Evolutionary conservation across 2,113 vertebrate genomes (phyloP).

Genomic region (Myanophis thanlyinensis): DNA sequence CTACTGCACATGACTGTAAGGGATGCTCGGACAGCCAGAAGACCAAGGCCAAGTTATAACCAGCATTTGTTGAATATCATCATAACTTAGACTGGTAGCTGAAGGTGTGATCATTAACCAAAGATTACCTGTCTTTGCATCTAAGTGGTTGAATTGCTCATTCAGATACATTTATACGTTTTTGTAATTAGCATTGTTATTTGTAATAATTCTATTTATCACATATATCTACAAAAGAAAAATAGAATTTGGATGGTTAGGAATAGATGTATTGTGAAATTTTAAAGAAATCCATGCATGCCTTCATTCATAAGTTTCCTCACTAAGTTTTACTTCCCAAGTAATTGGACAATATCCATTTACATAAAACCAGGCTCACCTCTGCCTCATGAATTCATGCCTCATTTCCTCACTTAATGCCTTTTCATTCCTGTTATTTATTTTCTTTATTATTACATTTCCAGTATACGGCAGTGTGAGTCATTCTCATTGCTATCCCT

Average conservation of each 20-base stretch:
- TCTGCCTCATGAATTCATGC: constrained; percentile 66
- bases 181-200: not conserved
- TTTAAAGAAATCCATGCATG: constrained; percentile 22
- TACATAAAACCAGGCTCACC: constrained; percentile 55
- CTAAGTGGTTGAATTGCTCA: not conserved
- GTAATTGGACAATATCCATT: constrained; percentile 61
- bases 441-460: constrained; percentile 78
- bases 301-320: constrained; percentile 48
- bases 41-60: not conserved
- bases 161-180: not conserved
- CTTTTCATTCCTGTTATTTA: constrained; percentile 75
- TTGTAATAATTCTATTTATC: not conserved
- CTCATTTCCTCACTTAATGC: constrained; percentile 84
- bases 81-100: not conserved
- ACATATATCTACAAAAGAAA: not conserved
- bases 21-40: not conserved
- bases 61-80: not conserved
- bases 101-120: not conserved
- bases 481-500: constrained; percentile 73
- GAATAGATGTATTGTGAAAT: constrained; percentile 32
- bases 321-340: constrained; percentile 43
- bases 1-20: not conserved
- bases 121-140: not conserved
- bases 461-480: constrained; percentile 73
- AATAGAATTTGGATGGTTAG: constrained; percentile 31